Conservation (phyloP, 2,888 invertebrate species). For the Amorpha juglandis region DNA sequence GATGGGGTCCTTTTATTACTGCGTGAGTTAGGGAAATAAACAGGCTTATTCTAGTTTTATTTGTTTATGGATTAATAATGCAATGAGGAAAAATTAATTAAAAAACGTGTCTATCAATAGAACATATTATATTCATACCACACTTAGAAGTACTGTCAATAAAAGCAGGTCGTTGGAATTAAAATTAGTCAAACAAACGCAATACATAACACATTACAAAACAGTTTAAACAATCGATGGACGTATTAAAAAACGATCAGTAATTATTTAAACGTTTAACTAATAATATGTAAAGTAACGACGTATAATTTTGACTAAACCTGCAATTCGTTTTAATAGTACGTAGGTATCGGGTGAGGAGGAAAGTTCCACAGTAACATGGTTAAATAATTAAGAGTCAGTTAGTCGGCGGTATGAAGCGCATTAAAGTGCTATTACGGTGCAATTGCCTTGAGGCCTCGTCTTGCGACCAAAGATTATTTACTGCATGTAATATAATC, state of each 20-base stretch:
- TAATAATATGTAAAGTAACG: constrained; percentile 40
- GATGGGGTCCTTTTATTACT: too few species aligned
- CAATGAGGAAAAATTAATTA: neutral
- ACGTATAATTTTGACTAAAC: constrained; percentile 61
- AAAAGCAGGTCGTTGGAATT: constrained; percentile 35
- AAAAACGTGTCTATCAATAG: neutral
- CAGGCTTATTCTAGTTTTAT: constrained; percentile 27
- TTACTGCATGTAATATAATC: constrained; percentile 37
- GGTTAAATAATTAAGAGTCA: constrained; percentile 72
- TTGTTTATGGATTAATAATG: constrained; percentile 30
- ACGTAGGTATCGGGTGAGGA: constrained; percentile 49
- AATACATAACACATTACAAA: constrained; percentile 31
- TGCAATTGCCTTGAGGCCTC: constrained; percentile 37
- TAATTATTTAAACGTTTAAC: constrained; percentile 38
- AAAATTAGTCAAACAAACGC: constrained; percentile 35
- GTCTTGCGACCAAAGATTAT: constrained; percentile 38
- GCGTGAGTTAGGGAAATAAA: neutral
- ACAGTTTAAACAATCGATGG: constrained; percentile 30
- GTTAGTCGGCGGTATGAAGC: constrained; percentile 63
- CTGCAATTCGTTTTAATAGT: constrained; percentile 66
- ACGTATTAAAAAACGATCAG: constrained; percentile 33
- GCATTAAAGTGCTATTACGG: constrained; percentile 62
- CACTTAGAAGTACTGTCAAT: neutral
- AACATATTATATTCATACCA: too few species aligned
- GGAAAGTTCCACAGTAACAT: constrained; percentile 65